Evolutionary conservation across 2,888 invertebrate species (phyloP), one percentile per base, ranked within the genome.

Genomic region (Entomobrya multifasciata): DNA sequence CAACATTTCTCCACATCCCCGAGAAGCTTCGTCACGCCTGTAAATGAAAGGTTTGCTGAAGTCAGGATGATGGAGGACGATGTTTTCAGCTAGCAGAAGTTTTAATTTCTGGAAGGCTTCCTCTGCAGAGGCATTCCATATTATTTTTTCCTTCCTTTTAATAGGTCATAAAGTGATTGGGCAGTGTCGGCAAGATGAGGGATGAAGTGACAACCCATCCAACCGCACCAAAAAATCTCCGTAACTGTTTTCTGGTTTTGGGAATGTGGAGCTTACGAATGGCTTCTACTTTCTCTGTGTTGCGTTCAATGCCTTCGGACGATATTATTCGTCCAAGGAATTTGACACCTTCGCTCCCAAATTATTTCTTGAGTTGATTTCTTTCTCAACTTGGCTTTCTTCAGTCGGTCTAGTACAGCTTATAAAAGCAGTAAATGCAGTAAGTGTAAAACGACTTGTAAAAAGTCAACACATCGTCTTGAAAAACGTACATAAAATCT

Each of bases 191-290:
- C 88, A 67, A 91, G 89, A 5, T 86, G 82, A 47, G 49, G 55
- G 3, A 91, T 89, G 74, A 90, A 88, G 90, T 88, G 30, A 4
- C 89, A 84, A 91, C 91, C 81, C 91, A 91, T 0, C 86, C 82
- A 74, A 90, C 89, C 89, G 91, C 76, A 0, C 91, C 91, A 1
- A 90, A 55, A 80, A 92, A 91, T n/a, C 89, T 88, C 30, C 60
- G 79, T 0, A 90, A 13, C 49, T 90, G 67, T 87, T 44, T 72
- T 5, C 62, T 49, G n/a, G 11, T 55, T 78, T 47, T 84, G 0
- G 91, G 90, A 10, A 41, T 67, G 25, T 89, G 91, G 88, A 90
- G 90, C 0, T 88, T 82, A 1, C 11, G 11, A 1, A 91, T 88
- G 0, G 86, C 89, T 30, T 25, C 20, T 0, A 86, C 67, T 80